Evolutionary conservation across 2,113 vertebrate species (phyloP), one percentile per base, ranked within the genome.

Genomic region (Athene noctua): DNA sequence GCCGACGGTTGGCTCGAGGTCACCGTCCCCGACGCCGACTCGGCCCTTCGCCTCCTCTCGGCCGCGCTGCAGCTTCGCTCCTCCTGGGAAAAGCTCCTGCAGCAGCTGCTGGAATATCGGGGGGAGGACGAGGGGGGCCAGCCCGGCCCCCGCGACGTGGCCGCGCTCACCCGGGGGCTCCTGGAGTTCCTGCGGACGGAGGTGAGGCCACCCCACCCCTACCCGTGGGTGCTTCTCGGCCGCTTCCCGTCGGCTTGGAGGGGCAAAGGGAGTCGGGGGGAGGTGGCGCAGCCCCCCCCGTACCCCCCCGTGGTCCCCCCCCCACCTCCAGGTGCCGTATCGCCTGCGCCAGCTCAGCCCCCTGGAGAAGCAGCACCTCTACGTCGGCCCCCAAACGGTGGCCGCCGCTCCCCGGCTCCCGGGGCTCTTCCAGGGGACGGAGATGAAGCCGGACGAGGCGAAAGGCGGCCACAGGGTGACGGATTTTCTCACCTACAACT

Each of bases 401-500:
- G 86, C 80, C 0, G 86, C 95, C 0, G 29, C 88, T 8, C 88
- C 95, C 4, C 75, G 23, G 13, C 91, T 98, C 9, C 96, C 97
- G 0, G 91, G 93, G 6, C 96, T 99, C 49, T 99, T 99, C 73
- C 98, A 98, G 11, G 98, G 96, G 22, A 74, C 57, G 2, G 89
- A 99, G 75, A 87, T 97, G 55, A 92, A 97, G 15, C 98, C 98
- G 0, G 97, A 99, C 29, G 97, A 98, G 23, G 96, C 98, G 40
- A 99, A 99, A 95, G 99, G 99, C 10, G 99, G 99, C 58, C 97
- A 99, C 14, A 46, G 80, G 1, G 98, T 99, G 86, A 98, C 96
- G 1, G 97, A 89, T 27, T 99, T 98, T 89, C 98, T 99, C 97
- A 99, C 98, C 34, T 99, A 99, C 97, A 99, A 99, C 97, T 99